A percentile compares a stretch with the other conserved stretches of the same genome.
These are phyloP conservation scores for Chaetoderma sp. DNA, from an alignment of 2,888 invertebrate species.

Conservation along the genomic window DNA sequence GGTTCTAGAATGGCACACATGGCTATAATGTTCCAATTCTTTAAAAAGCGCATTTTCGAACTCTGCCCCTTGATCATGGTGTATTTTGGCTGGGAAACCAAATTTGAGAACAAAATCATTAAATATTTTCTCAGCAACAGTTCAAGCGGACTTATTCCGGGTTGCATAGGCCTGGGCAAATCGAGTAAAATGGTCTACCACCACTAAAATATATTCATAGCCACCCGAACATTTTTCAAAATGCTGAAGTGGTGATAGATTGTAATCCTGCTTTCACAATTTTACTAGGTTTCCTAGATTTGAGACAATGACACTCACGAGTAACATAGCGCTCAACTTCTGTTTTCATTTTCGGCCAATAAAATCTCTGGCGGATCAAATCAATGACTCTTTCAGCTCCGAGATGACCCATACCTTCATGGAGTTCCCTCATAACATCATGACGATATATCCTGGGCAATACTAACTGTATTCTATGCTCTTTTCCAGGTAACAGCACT, in stretches of 20 bases:
- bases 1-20: background rate
- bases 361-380: no score
- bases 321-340: background rate
- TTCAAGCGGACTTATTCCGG: background rate
- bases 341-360: slow-evolving; percentile 3
- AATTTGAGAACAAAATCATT: background rate
- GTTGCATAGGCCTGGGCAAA: background rate
- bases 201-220: no score
- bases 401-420: background rate
- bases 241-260: background rate
- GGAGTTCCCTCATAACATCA: background rate
- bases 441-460: background rate
- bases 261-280: background rate
- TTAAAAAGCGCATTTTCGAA: background rate
- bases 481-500: background rate
- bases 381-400: no score
- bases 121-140: no score
- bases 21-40: background rate
- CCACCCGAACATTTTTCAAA: no score
- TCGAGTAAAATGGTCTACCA: slow-evolving; percentile 5
- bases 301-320: background rate
- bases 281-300: background rate
- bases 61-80: slow-evolving; percentile 3
- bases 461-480: background rate
- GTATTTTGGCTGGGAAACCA: no score